Evolutionary conservation across 2,797 vertebrate genomes (phyloP).

Genomic region (Dipus sagitta): DNA sequence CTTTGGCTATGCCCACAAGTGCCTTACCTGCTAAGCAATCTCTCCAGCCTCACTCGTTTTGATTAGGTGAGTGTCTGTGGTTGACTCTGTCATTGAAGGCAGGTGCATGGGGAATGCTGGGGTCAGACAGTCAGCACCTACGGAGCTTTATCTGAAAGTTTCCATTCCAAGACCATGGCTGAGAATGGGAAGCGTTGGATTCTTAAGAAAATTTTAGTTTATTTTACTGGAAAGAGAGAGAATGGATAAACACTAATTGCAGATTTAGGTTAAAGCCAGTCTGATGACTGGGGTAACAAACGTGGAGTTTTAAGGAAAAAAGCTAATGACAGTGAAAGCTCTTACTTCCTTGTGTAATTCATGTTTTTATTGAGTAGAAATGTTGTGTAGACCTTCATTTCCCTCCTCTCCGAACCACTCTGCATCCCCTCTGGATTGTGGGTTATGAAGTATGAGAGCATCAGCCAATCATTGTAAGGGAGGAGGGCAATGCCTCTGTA

Average conservation of each 20-base stretch:
- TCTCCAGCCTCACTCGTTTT: not conserved
- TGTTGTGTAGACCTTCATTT: no score
- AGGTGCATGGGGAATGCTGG: not conserved
- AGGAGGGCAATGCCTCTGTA: no score
- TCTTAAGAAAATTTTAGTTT: constrained; percentile 42
- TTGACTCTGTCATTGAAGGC: not conserved
- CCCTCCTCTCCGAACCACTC: no score
- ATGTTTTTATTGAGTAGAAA: not conserved
- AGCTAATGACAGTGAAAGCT: not conserved
- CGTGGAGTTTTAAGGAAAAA: constrained; percentile 11
- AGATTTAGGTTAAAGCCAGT: no score
- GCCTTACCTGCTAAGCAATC: no score
- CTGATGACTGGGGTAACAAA: not conserved
- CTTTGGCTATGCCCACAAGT: no score
- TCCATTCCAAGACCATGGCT: not conserved
- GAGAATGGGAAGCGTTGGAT: constrained; percentile 16
- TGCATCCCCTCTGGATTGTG: no score
- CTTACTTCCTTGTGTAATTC: not conserved
- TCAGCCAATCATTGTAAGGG: no score
- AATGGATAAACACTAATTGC: no score
- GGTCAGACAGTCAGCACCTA: not conserved
- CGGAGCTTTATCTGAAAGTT: not conserved
- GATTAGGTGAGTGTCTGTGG: not conserved
- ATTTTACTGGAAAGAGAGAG: not conserved
- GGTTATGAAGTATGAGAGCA: no score